Base-by-base conservation (phyloP, 2,888 invertebrate genomes). In the Drosophila merina region DNA sequence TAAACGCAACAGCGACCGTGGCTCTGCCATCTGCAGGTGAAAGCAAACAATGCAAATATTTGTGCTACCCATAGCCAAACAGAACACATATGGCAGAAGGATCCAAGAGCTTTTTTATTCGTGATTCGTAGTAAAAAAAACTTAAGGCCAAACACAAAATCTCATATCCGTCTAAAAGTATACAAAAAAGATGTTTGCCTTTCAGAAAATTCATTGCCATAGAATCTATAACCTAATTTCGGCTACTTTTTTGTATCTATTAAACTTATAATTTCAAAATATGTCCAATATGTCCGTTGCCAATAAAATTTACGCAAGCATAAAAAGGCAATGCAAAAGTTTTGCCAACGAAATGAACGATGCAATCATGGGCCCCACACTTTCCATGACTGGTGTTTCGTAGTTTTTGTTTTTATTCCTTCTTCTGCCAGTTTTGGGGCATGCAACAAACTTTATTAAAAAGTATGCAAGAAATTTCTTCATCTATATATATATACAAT, bases 361-460 rank as follows among this genome's bases (percentile, higher is more conserved):
- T 55, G 66, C 66, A 67, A 64, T 58, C 70, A 49, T 60, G 60
- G 44, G 40, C 28, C 33, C 55, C 70, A 30, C 50, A 45, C 36
- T 25, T 51, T 36, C 36, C 28, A 20, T 28, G 38, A 36, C 30
- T 47, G 8, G 40, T 64, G 55, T 49, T 66, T 45, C 49, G 40
- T 14, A 47, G 51, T 48, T 68, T 36, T 57, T 68, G 67, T 69
- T 62, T 62, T 70, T 67, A 38, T 40, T 47, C 48, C 54, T 73
- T 75, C 79, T 70, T 68, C 6, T 79, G 70, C 72, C 87, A 84
- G 74, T 82, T 83, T 36, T 80, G 64, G 81, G 69, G 83, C 83
- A 71, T 73, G 69, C 75, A 79, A 67, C 78, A 86, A 82, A 82
- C 84, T 86, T 82, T 82, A 82, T 82, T 86, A 82, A 82, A 82